Percentiles rank a stretch among this genome's conserved stretches.
Evolutionary conservation across 1,140 invertebrate species (phyloP).

Genomic region (Brachionus angularis): DNA sequence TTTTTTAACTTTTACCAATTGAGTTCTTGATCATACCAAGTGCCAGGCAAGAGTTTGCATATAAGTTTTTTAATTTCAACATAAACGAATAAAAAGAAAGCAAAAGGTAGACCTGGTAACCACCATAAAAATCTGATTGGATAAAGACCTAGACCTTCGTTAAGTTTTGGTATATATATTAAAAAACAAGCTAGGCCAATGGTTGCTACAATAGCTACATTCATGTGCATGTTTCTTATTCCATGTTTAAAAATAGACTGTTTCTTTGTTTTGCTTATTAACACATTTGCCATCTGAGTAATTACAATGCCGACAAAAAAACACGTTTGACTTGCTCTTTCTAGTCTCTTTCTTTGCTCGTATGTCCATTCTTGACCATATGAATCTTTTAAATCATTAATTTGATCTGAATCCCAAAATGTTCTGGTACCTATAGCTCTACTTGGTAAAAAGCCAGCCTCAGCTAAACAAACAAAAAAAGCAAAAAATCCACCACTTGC

Average conservation of each 20-base stretch:
- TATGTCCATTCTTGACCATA: slow-evolving; percentile 50
- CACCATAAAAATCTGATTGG: slow-evolving; percentile 34
- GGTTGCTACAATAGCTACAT: slow-evolving; percentile 46
- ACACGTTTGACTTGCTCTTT: slow-evolving; percentile 58
- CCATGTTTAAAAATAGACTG: slow-evolving; percentile 58
- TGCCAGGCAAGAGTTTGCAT: slow-evolving; percentile 8
- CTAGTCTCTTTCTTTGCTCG: slow-evolving; percentile 46
- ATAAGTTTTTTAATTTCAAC: slow-evolving; percentile 10
- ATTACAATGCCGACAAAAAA: slow-evolving; percentile 59
- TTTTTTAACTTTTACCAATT: not conserved
- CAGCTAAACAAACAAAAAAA: slow-evolving; percentile 52
- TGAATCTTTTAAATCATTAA: slow-evolving; percentile 48
- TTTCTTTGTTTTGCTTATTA: slow-evolving; percentile 59
- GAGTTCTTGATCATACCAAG: slow-evolving; percentile 29
- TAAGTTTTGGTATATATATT: slow-evolving; percentile 51
- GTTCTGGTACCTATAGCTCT: slow-evolving; percentile 46
- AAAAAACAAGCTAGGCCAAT: slow-evolving; percentile 51
- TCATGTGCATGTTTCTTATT: slow-evolving; percentile 49
- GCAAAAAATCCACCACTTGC: slow-evolving; percentile 50
- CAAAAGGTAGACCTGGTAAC: slow-evolving; percentile 21
- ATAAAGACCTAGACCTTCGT: slow-evolving; percentile 50
- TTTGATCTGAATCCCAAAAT: slow-evolving; percentile 49
- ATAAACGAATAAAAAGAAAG: slow-evolving; percentile 28
- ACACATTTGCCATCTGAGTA: slow-evolving; percentile 59
- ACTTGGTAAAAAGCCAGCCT: slow-evolving; percentile 50